These are phyloP conservation scores for Taenioides sp. DNA, from an alignment of 2,797 vertebrate species.

Conservation along the genomic window DNA sequence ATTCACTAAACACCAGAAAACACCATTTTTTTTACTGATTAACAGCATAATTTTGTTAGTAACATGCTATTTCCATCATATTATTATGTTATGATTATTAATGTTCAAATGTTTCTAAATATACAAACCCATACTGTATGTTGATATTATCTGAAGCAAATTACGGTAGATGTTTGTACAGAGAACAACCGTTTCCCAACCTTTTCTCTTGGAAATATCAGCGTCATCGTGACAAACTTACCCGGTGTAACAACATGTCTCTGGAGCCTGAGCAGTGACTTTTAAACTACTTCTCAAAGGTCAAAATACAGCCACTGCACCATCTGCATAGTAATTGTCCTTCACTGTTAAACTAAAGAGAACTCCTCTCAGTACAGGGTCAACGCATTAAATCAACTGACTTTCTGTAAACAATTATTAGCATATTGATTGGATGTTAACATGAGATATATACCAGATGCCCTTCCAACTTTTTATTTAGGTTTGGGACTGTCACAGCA, in stretches of 20 bases:
- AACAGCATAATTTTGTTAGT: too few relatives aligned
- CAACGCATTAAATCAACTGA: background rate
- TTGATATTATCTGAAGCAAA: background rate
- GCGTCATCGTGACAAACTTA: background rate
- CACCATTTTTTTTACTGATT: too few relatives aligned
- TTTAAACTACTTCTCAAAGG: slow-evolving; percentile 61
- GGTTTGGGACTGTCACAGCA: background rate
- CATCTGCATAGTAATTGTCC: slow-evolving; percentile 32
- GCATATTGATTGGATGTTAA: slow-evolving; percentile 2
- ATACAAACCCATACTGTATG: too few relatives aligned
- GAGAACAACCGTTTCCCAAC: background rate
- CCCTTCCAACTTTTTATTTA: background rate
- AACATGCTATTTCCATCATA: too few relatives aligned
- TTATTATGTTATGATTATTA: too few relatives aligned
- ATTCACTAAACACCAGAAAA: too few relatives aligned
- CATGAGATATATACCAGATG: background rate
- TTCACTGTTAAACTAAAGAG: slow-evolving; percentile 21
- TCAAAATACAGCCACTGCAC: slow-evolving; percentile 34
- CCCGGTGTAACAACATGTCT: background rate
- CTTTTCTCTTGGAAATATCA: background rate
- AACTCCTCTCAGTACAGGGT: slow-evolving; percentile 1
- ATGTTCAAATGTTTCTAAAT: too few relatives aligned
- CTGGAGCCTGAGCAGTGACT: slow-evolving; percentile 36
- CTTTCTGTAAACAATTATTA: background rate
- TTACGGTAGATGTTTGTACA: background rate